Base-by-base conservation (phyloP, 2,888 invertebrate species). In the Drosophila maculinotata region DNA sequence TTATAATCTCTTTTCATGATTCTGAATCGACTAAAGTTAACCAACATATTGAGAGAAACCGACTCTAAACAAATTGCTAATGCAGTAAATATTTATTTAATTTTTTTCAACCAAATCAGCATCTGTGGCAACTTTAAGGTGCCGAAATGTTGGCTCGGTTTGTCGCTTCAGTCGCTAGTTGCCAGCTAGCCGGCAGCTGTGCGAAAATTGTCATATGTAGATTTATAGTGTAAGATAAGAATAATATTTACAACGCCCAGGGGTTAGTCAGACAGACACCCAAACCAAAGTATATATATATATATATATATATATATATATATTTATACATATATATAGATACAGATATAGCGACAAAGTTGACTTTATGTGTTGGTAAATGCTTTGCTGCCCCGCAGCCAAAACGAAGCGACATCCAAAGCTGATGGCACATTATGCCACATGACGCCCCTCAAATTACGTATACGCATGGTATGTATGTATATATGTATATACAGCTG, bases 181-280 rank as follows among this genome's bases (percentile, higher is more conserved):
- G 77, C 35, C 63, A 39, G 36, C 39, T 69, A 26, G 69, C 52
- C 73, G 57, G 54, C 70, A 69, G 68, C 68, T 69, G 67, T 73
- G 86, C 70, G 79, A 79, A 83, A 87, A 87, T 87, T 87, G 87
- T 87, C 86, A 87, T 86, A 87, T 84, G 86, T 85, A 84, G 83
- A 84, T 87, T 87, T 87, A 87, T 87, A 68, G 84, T 71, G 60
- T 74, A 78, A 74, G 86, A 87, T 87, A 86, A 83, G 83, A 76
- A 76, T 76, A 87, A 87, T 86, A 87, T 87, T 87, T 86, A 87
- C 87, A 79, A 67, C 76, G 79, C 86, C 85, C 76, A 60, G 64
- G 86, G 79, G 84, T 74, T 63, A 47, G 44, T 42, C 49, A 60
- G 44, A 54, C 30, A 62, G 35, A 49, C 39, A 17, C 44, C 12